Evolutionary conservation across 2,113 vertebrate species (phyloP).

Genomic region (Nematolebias whitei): DNA sequence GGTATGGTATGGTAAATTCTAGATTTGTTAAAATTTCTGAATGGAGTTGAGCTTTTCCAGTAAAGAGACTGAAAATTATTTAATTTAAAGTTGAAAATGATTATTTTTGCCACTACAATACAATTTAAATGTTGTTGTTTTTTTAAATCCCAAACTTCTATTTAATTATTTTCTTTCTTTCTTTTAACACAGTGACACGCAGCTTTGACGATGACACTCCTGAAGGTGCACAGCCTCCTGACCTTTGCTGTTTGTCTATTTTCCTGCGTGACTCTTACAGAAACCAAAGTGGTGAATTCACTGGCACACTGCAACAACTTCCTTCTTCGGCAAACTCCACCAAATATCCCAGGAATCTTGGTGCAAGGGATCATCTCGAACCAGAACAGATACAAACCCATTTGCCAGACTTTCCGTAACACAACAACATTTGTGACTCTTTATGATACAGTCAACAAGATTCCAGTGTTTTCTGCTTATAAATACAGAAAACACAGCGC

Average conservation of each 20-base stretch:
- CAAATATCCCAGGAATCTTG: constrained; percentile 26
- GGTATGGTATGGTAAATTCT: too few species aligned
- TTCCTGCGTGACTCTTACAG: not conserved
- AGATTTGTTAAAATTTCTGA: too few species aligned
- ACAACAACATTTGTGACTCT: constrained; percentile 19
- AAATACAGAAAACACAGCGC: not conserved
- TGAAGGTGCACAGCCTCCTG: not conserved
- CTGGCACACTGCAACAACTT: not conserved
- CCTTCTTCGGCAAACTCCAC: not conserved
- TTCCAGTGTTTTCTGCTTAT: too few species aligned
- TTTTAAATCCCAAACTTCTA: too few species aligned
- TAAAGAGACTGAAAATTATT: too few species aligned
- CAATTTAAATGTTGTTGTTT: too few species aligned
- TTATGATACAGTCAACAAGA: too few species aligned
- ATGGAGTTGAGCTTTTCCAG: too few species aligned
- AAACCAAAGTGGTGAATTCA: rapidly evolving
- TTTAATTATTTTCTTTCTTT: not conserved
- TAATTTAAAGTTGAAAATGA: too few species aligned
- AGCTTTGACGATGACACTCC: not conserved
- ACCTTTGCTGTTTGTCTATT: rapidly evolving
- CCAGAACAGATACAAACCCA: constrained; percentile 37
- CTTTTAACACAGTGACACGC: not conserved
- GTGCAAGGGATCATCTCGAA: rapidly evolving
- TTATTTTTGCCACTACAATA: too few species aligned
- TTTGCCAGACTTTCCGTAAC: constrained; percentile 25